Conservation (phyloP, 2,888 invertebrate genomes). For the Frankliniella intonsa region DNA sequence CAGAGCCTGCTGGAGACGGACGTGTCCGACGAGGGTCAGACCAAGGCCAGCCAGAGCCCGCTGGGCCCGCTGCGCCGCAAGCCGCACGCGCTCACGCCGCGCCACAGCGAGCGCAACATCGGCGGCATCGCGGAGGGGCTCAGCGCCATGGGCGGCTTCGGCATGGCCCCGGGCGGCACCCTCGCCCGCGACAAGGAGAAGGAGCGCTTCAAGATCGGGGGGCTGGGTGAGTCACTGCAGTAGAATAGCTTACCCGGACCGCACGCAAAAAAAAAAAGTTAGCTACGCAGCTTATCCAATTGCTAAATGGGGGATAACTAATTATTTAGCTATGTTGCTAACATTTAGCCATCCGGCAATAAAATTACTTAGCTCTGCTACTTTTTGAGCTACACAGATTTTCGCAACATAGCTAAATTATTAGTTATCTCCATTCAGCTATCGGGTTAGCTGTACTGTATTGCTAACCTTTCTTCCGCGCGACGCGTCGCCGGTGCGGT, state of each 20-base stretch:
- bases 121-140: slow-evolving; percentile 41
- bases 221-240: slow-evolving; percentile 67
- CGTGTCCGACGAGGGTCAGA: slow-evolving; percentile 61
- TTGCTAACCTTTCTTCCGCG: background rate
- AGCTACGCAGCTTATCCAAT: too few relatives aligned
- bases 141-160: slow-evolving; percentile 15
- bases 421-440: too few relatives aligned
- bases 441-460: too few relatives aligned
- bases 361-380: too few relatives aligned
- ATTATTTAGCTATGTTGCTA: too few relatives aligned
- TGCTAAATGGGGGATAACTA: too few relatives aligned
- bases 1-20: slow-evolving; percentile 80
- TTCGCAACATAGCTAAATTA: too few relatives aligned
- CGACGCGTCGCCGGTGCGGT: slow-evolving; percentile 25
- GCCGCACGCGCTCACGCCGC: slow-evolving; percentile 67
- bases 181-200: slow-evolving; percentile 37
- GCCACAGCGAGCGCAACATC: slow-evolving; percentile 77
- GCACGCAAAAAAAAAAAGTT: too few relatives aligned
- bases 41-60: slow-evolving; percentile 71
- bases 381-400: too few relatives aligned
- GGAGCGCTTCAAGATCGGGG: slow-evolving; percentile 61
- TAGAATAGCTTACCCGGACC: too few relatives aligned
- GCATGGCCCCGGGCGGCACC: slow-evolving; percentile 49
- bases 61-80: slow-evolving; percentile 69
- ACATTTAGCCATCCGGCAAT: too few relatives aligned